Evolutionary conservation across 2,888 invertebrate genomes (phyloP), one percentile per base, ranked within the genome.

Genomic region (Drosophila siamana): DNA sequence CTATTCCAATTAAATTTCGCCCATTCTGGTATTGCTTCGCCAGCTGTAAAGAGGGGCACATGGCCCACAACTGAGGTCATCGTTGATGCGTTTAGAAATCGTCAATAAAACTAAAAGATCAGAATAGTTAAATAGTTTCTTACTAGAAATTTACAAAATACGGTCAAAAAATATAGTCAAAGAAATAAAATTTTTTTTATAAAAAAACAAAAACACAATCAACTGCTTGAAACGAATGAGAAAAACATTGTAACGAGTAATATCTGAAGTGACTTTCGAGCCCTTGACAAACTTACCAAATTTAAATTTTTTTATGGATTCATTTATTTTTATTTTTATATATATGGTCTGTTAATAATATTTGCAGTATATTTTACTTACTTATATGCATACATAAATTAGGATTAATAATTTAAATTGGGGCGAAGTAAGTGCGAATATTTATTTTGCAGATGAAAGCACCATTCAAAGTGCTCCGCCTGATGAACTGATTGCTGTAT

Each of bases 1-100:
- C 78, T 57, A 1, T 71, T 81, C 81, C 90, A 88, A 11, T 87
- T 80, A 6, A 91, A 78, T 9, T 80, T 80, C 43, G 80, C 74
- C 90, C 90, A 90, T 36, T 78, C 77, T 3, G 80, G 77, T 2
- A 75, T 2, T 0, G 54, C 2, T 22, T 63, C 71, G 0, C 70
- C 88, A 3, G 19, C 0, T 0, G 5, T 15, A 5, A 48, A 1
- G 1, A 8, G 4, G 0, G 80, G 74, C 8, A 36, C 38, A 19
- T 52, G 9, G 3, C 77, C 86, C 19, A 86, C 65, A 48, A 83
- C 68, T 8, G 80, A 83, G 0, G 84, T 44, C 86, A 80, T n/a
- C n/a, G n/a, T n/a, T n/a, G n/a, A n/a, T n/a, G n/a, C n/a, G n/a
- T n/a, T n/a, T n/a, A n/a, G n/a, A n/a, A n/a, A n/a, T n/a, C n/a